A percentile compares a stretch with the other conserved stretches of the same genome.
Conservation (phyloP, 2,888 invertebrate genomes). For the Chydorus sphaericus region DNA sequence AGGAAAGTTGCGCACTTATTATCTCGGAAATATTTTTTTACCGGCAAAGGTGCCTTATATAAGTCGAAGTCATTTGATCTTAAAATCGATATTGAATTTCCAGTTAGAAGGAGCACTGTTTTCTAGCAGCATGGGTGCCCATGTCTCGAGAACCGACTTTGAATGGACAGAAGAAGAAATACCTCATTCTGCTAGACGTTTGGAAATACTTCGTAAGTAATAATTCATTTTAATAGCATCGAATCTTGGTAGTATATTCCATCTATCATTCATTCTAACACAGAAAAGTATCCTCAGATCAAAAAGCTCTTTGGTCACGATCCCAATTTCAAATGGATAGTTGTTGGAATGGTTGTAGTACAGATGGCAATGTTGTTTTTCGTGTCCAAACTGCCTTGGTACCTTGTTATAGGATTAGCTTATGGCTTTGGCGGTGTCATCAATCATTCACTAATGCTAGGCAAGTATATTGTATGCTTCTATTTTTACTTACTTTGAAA, state of each 20-base stretch:
- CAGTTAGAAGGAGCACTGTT: too few relatives aligned
- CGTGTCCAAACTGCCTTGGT: slow-evolving; percentile 65
- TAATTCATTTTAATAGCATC: too few relatives aligned
- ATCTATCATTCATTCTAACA: neutral
- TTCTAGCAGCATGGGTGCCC: slow-evolving; percentile 95
- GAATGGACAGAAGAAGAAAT: slow-evolving; percentile 97
- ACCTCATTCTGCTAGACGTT: slow-evolving; percentile 87
- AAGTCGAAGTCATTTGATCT: too few relatives aligned
- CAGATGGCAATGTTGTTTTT: slow-evolving; percentile 64
- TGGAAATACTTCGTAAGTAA: slow-evolving; percentile 71
- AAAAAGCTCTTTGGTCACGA: slow-evolving; percentile 76
- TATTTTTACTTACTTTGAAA: too few relatives aligned
- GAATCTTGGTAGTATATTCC: neutral
- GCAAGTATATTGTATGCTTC: slow-evolving; percentile 35
- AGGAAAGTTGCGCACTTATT: too few relatives aligned
- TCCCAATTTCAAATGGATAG: slow-evolving; percentile 83
- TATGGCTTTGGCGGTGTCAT: slow-evolving; percentile 94
- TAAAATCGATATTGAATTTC: too few relatives aligned
- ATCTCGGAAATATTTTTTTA: too few relatives aligned
- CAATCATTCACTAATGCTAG: slow-evolving; percentile 83
- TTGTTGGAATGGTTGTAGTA: slow-evolving; percentile 65
- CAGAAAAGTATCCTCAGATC: slow-evolving; percentile 88
- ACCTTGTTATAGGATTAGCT: slow-evolving; percentile 55
- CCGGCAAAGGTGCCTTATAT: too few relatives aligned
- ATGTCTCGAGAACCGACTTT: slow-evolving; percentile 84